Base-by-base conservation (phyloP, 2,113 vertebrate species). In the Potamarius usumacintae region DNA sequence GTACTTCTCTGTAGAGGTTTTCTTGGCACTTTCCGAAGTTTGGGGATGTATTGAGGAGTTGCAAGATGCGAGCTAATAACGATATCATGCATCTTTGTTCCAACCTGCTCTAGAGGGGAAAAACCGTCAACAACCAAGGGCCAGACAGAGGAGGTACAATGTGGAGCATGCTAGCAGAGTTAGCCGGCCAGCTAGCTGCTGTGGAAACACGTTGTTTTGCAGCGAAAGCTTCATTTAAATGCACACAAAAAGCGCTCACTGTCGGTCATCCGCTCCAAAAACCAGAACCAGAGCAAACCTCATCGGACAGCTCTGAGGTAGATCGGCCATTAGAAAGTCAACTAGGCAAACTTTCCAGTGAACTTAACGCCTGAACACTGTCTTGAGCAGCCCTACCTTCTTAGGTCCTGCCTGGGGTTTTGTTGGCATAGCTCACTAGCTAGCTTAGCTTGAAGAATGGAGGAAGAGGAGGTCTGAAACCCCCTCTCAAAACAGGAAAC, bases 391-490 rank as follows among this genome's bases (percentile, higher is more conserved):
- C 92, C 80, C 91, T 91, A 92, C 91, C 90, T 93, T 90, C 93
- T 93, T 92, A 92, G 93, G 92, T 94, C 93, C 95, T 94, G 94
- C 93, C 95, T 94, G 94, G 74, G 87, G 95, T 95, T 94, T 94
- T 96, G 93, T 95, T 95, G 95, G 95, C 95, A 94, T 94, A 87
- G 89, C 89, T 82, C 74, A 74, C 63, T 87, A 90, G 89, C 89
- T 87, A 89, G 90, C 82, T 77, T 88, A 88, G 87, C 87, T 84
- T 69, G n/a, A 79, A 94, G 94, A 92, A 92, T 90, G 93, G 94
- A 95, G 94, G 95, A 96, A 95, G 95, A 96, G 95, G 95, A 95
- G 95, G 95, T 95, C 94, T 95, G 78, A 92, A 94, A 93, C 90
- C 94, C 93, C 87, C 89, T 92, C 83, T 86, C 85, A 91, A 92